Base-by-base conservation (phyloP, 1,140 invertebrate species). In the Diorhabda carinulata region DNA sequence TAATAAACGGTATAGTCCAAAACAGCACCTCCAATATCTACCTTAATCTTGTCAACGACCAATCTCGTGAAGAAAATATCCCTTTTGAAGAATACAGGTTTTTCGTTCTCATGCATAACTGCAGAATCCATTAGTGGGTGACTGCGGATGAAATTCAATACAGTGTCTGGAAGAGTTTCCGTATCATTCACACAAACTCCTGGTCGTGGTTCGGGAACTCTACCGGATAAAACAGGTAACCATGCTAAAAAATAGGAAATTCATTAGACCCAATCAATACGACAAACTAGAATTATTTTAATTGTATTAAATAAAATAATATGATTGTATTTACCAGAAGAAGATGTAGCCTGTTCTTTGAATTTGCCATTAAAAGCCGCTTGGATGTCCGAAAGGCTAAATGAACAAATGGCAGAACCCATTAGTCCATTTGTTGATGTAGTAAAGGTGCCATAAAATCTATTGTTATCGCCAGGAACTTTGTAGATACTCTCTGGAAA, bases 51-150 rank as follows among this genome's bases (percentile, higher is more conserved):
- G 81, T 95, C 92, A 3, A 92, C 92, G 4, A 93, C 91, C 57
- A 95, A 81, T 71, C 89, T 87, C 25, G 91, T 91, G 70, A 94
- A 90, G 68, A 92, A 87, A 62, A 93, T 80, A 78, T 94, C 91
- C 67, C 90, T 83, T 78, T 91, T 91, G 83, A 89, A 92, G 79
- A 92, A 93, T 3, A 92, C 89, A 6, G 93, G 93, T 73, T 89
- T 87, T 72, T 90, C 90, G 75, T 90, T 87, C 76, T 92, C 91
- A 80, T 92, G 91, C 67, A 88, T 84, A 57, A 94, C 91, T 9
- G 93, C 91, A 67, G 91, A 89, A 81, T 96, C 93, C 94, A 97
- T 95, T 72, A 97, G 82, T 40, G 95, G 92, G 85, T 97, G 94
- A 10, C 89, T 90, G 79, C 93, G 90, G 76, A 96, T 94, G 81